These are phyloP conservation scores for Prinia subflava DNA, from an alignment of 2,113 vertebrate genomes.

Conservation along the genomic window DNA sequence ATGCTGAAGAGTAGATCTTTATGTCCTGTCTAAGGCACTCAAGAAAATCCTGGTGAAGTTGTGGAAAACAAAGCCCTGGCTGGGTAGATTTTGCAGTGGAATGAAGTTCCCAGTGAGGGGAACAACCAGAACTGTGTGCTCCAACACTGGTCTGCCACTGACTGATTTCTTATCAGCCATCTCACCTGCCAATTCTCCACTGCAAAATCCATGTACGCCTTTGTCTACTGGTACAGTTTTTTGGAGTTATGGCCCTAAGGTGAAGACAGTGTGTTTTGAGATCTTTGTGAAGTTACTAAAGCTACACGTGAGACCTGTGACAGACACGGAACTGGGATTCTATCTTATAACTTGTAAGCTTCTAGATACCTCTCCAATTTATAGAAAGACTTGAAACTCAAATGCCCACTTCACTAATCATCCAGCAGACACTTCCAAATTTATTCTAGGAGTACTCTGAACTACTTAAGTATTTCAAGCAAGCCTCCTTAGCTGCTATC, in stretches of 20 bases:
- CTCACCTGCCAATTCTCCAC: neutral
- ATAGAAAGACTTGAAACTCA: neutral
- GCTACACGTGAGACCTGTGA: neutral
- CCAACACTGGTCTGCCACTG: accelerated
- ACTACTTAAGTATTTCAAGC: neutral
- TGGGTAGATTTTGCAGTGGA: neutral
- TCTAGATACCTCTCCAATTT: neutral
- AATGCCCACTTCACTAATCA: neutral
- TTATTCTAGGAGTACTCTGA: neutral
- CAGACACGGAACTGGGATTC: neutral
- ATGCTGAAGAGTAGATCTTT: neutral
- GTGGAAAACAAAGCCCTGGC: neutral
- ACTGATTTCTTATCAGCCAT: neutral
- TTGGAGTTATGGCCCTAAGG: neutral
- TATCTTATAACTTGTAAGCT: neutral
- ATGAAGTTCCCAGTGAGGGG: neutral
- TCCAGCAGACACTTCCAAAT: neutral
- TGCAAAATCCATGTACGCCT: accelerated
- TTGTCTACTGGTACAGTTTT: neutral
- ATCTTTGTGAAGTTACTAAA: neutral
- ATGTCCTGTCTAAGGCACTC: neutral
- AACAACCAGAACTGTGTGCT: neutral
- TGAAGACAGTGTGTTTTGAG: neutral
- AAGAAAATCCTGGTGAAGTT: neutral
- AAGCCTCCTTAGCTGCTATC: neutral